phyloP scores from a whole-genome alignment of 2,113 vertebrate genomes.

The Rhabdomys dilectus region DNA sequence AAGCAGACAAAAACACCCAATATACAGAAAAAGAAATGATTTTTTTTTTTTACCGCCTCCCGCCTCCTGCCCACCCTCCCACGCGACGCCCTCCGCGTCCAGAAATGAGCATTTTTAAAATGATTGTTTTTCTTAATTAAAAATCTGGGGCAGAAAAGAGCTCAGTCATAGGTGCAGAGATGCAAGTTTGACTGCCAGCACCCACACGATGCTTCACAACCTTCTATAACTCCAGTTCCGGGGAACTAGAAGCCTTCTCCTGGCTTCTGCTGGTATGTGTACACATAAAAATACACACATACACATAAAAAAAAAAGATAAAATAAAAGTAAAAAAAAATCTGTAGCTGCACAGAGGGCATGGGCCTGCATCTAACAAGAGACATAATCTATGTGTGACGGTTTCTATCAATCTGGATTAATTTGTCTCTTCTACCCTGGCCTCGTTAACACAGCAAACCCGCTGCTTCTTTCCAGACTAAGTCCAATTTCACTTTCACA shows the following conservation, averaged over 20 bases:
- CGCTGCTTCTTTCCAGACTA: neutral
- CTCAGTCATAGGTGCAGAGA: neutral
- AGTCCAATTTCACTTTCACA: neutral
- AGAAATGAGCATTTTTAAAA: too few species aligned
- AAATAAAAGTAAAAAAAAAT: neutral
- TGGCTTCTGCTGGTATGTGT: neutral
- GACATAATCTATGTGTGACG: neutral
- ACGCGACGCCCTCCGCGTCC: too few species aligned
- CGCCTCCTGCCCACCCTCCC: too few species aligned
- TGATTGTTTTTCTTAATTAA: neutral
- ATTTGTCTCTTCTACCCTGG: neutral
- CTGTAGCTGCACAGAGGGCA: neutral
- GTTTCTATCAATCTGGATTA: constrained; percentile 4
- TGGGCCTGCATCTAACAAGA: neutral
- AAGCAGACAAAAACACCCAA: neutral
- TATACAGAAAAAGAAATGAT: neutral
- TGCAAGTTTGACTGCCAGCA: neutral
- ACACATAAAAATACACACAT: neutral
- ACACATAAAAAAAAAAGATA: neutral
- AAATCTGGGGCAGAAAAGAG: neutral
- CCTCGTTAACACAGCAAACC: neutral
- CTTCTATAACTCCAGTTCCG: neutral
- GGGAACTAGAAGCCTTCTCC: neutral
- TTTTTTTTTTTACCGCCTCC: neutral
- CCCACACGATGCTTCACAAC: neutral